Evolutionary conservation across 2,113 vertebrate genomes (phyloP).

Genomic region (Xenus cinereus): DNA sequence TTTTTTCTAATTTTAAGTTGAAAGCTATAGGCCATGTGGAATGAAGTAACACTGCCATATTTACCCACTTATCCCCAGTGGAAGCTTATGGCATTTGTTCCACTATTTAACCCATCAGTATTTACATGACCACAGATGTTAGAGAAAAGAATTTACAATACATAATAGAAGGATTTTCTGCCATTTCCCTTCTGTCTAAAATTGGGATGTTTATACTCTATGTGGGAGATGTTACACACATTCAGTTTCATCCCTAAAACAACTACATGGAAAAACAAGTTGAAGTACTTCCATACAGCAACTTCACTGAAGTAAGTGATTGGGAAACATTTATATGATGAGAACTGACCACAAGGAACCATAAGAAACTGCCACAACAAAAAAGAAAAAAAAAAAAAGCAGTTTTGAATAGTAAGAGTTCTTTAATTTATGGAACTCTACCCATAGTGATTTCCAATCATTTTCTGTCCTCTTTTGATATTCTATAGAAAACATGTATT

Average conservation of each 20-base stretch:
- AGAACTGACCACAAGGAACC: not conserved
- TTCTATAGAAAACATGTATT: not conserved
- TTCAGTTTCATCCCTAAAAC: not conserved
- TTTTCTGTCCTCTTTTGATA: not conserved
- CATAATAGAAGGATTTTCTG: not conserved
- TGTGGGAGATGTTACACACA: not conserved
- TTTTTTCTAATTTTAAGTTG: not conserved
- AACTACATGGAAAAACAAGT: not conserved
- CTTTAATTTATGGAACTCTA: not conserved
- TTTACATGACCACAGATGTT: not conserved
- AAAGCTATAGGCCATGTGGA: not conserved
- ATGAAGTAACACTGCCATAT: not conserved
- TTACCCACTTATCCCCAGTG: not conserved
- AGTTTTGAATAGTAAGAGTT: not conserved
- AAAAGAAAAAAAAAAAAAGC: not conserved
- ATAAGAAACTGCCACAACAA: not conserved
- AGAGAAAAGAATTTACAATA: not conserved
- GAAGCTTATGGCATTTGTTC: not conserved
- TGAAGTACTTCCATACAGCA: not conserved
- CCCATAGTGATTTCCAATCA: not conserved
- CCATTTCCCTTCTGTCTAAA: not conserved
- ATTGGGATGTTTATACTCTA: not conserved
- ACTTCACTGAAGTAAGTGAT: not conserved
- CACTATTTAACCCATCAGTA: not conserved
- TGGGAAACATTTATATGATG: not conserved